Evolutionary conservation across 2,113 vertebrate species (phyloP), one percentile per base, ranked within the genome.

Genomic region (Porphyrio hochstetteri): DNA sequence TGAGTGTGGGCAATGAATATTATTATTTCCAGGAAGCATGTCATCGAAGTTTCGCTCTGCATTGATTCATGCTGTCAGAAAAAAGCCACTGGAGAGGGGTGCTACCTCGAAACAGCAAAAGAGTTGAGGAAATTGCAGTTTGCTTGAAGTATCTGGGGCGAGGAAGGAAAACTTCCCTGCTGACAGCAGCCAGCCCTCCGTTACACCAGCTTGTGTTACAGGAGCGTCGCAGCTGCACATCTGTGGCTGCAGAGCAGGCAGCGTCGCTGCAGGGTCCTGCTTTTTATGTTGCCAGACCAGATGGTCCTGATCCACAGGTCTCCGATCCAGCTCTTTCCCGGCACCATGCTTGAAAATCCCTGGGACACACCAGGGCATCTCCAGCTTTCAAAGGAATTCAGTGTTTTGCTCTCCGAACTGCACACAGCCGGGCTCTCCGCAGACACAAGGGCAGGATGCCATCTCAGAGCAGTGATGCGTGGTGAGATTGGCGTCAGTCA

Each of bases 401-500:
- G 12, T 53, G 7, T 60, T 59, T 76, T 77, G 74, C 27, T 35
- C 76, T 92, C 38, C 48, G 42, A 72, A 60, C 1, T 5, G 44
- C 8, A 5, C 1, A 4, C 6, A 23, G 82, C n/a, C 40, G 44
- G 23, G 40, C 4, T 16, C 19, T n/a, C 78, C 38, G 77, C 74
- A 56, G 48, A 81, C 8, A 46, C 53, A 48, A 59, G n/a, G 46
- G 55, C 38, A 68, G 42, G 52, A 11, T 67, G 25, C 21, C 55
- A 61, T 3, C 18, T n/a, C 25, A 77, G 38, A 81, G 48, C 38
- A 74, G 24, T 10, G 46, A 17, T 17, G 29, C 2, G 29, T 31
- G 19, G 2, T 31, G 18, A 48, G 23, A 16, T 25, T 3, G 2
- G 23, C 1, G 2, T 33, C 50, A 13, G 36, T 53, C 24, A n/a